Evolutionary conservation across 2,888 invertebrate genomes (phyloP).

Genomic region (Elysia crispata): DNA sequence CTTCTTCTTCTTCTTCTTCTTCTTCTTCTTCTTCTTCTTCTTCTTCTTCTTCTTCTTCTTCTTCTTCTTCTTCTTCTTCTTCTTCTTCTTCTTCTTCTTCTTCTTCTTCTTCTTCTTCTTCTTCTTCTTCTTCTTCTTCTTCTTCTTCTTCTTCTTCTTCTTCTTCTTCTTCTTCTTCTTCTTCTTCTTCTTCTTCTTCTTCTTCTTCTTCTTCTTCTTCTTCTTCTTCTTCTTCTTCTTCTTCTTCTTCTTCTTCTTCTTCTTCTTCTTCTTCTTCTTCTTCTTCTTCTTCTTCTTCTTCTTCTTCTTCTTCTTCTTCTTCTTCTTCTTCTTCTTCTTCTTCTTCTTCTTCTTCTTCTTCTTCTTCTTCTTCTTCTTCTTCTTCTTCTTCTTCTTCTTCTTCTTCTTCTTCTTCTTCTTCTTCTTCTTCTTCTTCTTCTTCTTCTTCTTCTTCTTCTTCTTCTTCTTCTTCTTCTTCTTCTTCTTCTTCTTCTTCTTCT

Average conservation of each 20-base stretch:
- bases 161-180: neutral
- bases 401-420: neutral
- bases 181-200: constrained; percentile 6
- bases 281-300: constrained; percentile 18
- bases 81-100: too few relatives aligned
- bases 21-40: too few relatives aligned
- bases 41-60: too few relatives aligned
- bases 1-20: too few relatives aligned
- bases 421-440: constrained; percentile 2
- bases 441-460: constrained; percentile 1
- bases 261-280: constrained; percentile 10
- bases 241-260: constrained; percentile 1
- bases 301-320: neutral
- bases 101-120: neutral
- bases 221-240: neutral
- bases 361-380: neutral
- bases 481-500: constrained; percentile 17
- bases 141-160: constrained; percentile 17
- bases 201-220: constrained; percentile 17
- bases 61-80: too few relatives aligned
- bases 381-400: neutral
- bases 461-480: constrained; percentile 14
- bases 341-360: neutral
- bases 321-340: neutral
- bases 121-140: neutral